Percentiles rank a stretch among this genome's conserved stretches.
Conservation (phyloP, 1,140 invertebrate species). For the Brachionus rotundiformis region DNA sequence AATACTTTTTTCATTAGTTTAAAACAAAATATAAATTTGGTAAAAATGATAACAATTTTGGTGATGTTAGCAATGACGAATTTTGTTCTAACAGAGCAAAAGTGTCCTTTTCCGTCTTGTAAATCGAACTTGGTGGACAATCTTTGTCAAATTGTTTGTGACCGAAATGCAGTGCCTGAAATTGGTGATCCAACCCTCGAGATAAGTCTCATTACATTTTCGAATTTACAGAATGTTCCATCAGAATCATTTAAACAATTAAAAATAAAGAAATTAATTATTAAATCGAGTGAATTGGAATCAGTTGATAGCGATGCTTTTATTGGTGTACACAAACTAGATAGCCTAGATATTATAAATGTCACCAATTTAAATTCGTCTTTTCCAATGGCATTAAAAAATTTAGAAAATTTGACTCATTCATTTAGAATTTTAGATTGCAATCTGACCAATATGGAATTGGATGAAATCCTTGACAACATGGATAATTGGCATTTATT, state of each 20-base stretch:
- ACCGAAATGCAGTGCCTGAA: neutral
- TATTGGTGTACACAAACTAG: neutral
- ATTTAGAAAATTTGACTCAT: neutral
- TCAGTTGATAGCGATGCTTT: neutral
- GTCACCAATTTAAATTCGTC: neutral
- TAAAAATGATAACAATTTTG: conserved; percentile 7
- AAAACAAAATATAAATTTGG: too few relatives aligned
- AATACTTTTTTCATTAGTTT: neutral
- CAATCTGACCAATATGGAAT: neutral
- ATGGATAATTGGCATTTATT: neutral
- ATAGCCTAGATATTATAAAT: neutral
- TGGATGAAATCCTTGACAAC: neutral
- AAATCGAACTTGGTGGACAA: neutral
- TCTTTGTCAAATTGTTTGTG: neutral
- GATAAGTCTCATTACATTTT: neutral
- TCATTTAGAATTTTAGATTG: neutral
- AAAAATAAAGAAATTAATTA: neutral
- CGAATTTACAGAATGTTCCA: neutral
- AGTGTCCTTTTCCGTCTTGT: conserved; percentile 30
- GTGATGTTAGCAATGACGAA: neutral
- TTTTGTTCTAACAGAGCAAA: neutral
- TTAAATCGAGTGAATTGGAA: neutral
- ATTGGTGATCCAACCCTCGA: neutral
- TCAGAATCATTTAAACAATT: neutral
- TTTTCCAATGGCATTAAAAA: neutral